Base-by-base conservation (phyloP, 2,113 vertebrate species). In the Murina feae region DNA sequence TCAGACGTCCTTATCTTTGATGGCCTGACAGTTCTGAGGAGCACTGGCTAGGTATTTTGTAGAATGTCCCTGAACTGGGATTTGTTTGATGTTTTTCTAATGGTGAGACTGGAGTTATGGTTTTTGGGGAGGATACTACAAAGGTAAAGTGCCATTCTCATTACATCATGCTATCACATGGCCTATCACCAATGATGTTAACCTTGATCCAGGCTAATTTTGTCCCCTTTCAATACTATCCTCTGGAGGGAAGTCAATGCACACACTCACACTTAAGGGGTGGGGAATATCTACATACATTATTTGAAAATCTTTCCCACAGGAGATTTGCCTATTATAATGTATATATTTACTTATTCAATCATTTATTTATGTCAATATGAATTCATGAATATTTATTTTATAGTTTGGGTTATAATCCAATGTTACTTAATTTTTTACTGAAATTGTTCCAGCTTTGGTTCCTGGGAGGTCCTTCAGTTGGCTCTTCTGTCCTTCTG, bases 391-490 rank as follows among this genome's bases (percentile, higher is more conserved):
- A 32, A 39, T 91, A 96, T 87, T 76, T 85, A 95, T 35, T 83
- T 79, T 55, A 66, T 4, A 86, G 28, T 93, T 65, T 76, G 76
- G 71, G 39, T 80, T 91, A 81, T 91, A 94, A 93, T 84, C 20
- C 44, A 96, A 37, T 49, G 55, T 20, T 21, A 93, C 35, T 86
- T 91, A 75, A 95, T 63, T 93, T 95, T 91, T 85, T 94, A 63
- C 37, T 85, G 37, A 75, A 78, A 89, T 10, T 53, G 35, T 44
- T 88, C 37, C 65, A 94, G 55, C 5, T 90, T 28, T 92, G 37
- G 37, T 88, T 37, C 58, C 39, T 68, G 53, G 8, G 42, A 88
- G 9, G 13, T 90, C 14, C 49, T 75, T 68, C 32, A 37, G 6
- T 63, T 23, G 44, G 14, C 9, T 55, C 76, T 63, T 83, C 23